A percentile compares a stretch with the other conserved stretches of the same genome.
phyloP scores from a whole-genome alignment of 2,113 vertebrate species.

The Circaetus cinerascens region DNA sequence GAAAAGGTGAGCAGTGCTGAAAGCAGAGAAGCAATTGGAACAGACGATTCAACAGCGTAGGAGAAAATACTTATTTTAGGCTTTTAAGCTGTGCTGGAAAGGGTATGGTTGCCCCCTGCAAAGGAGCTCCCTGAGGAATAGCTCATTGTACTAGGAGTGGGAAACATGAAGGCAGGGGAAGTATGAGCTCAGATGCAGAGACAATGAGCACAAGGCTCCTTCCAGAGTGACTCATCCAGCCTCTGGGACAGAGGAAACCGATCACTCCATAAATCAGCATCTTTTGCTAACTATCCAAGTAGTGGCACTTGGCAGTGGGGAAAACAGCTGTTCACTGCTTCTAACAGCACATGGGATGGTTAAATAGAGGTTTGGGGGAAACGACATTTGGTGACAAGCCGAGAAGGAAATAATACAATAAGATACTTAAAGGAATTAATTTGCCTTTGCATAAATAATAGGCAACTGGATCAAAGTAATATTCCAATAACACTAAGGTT shows the following conservation, averaged over 20 bases:
- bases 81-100: slow-evolving; percentile 3
- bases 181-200: slow-evolving; percentile 48
- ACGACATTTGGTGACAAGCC: neutral
- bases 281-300: slow-evolving; percentile 7
- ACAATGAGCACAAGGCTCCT: slow-evolving; percentile 48
- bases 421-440: neutral
- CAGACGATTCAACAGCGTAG: rapidly evolving
- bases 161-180: slow-evolving; percentile 55
- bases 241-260: slow-evolving; percentile 29
- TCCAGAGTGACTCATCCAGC: slow-evolving; percentile 52
- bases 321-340: slow-evolving; percentile 11
- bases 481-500: neutral
- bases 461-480: neutral
- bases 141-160: slow-evolving; percentile 18
- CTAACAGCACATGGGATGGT: neutral
- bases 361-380: neutral
- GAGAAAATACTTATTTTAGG: neutral
- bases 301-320: neutral
- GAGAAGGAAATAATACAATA: neutral
- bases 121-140: slow-evolving; percentile 17
- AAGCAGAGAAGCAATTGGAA: neutral
- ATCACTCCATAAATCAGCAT: slow-evolving; percentile 31
- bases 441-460: neutral
- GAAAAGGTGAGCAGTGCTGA: neutral
- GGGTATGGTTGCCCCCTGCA: neutral